Percentiles rank a stretch among this genome's conserved stretches.
phyloP scores from a whole-genome alignment of 2,797 vertebrate species.

The Argya squamiceps region DNA sequence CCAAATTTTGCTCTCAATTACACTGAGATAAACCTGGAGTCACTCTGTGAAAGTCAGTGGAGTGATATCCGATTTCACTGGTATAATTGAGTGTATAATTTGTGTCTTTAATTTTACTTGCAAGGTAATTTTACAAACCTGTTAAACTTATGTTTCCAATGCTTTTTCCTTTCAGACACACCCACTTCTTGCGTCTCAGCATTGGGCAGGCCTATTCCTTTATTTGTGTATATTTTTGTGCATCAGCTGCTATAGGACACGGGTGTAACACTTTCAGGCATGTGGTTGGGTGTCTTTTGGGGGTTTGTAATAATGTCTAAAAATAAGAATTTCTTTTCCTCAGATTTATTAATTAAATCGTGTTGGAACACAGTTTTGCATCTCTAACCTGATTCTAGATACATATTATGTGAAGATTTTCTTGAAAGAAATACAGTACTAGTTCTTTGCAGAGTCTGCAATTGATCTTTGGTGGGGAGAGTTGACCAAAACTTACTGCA shows the following conservation, averaged over 20 bases:
- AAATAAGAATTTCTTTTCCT: neutral
- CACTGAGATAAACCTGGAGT: constrained; percentile 5
- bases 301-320: neutral
- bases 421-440: neutral
- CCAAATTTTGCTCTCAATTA: constrained; percentile 24
- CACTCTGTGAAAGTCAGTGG: neutral
- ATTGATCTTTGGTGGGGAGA: neutral
- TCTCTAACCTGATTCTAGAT: neutral
- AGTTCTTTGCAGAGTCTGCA: constrained; percentile 7
- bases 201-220: constrained; percentile 51
- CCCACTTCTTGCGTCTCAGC: constrained; percentile 44
- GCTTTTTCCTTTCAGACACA: constrained; percentile 61
- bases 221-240: constrained; percentile 60
- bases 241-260: constrained; percentile 48
- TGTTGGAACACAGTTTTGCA: neutral
- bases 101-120: constrained; percentile 23
- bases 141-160: constrained; percentile 52
- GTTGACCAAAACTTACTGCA: neutral
- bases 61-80: neutral
- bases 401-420: neutral
- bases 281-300: constrained; percentile 29
- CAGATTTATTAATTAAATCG: neutral
- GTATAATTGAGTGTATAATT: constrained; percentile 24
- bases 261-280: constrained; percentile 52
- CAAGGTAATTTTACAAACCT: constrained; percentile 25